A percentile compares a stretch with the other conserved stretches of the same genome.
phyloP scores from a whole-genome alignment of 2,113 vertebrate species.

The Geococcyx californianus region DNA sequence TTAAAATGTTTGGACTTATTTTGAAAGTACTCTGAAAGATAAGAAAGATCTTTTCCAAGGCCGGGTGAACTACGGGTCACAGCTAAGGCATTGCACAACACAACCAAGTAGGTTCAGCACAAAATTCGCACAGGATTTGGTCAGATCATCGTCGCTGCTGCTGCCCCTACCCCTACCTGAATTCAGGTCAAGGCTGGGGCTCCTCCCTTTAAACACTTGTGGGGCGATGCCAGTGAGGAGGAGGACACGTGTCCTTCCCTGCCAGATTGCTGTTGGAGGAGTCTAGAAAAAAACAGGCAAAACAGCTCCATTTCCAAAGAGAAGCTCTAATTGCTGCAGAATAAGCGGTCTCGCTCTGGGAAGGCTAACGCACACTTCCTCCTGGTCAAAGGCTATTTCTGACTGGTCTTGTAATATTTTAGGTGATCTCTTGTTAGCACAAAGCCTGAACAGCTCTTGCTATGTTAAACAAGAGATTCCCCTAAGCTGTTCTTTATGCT shows the following conservation, averaged over 20 bases:
- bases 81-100: conserved; percentile 13
- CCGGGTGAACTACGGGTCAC: neutral
- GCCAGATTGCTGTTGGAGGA: neutral
- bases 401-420: neutral
- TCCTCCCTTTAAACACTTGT: neutral
- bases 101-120: neutral
- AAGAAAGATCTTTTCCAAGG: conserved; percentile 13
- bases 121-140: neutral
- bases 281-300: neutral
- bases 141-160: neutral
- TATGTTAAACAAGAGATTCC: neutral
- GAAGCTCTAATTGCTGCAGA: neutral
- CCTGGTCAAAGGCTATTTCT: neutral
- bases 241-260: neutral
- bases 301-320: neutral
- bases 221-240: accelerated
- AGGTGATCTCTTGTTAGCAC: neutral
- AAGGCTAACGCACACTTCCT: neutral
- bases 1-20: conserved; percentile 22
- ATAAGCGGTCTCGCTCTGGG: neutral
- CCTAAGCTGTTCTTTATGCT: neutral
- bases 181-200: neutral
- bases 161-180: neutral
- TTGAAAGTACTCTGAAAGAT: conserved; percentile 57
- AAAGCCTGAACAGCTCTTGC: neutral